These are phyloP conservation scores for Luperina testacea DNA, from an alignment of 2,888 invertebrate genomes.

Conservation along the genomic window DNA sequence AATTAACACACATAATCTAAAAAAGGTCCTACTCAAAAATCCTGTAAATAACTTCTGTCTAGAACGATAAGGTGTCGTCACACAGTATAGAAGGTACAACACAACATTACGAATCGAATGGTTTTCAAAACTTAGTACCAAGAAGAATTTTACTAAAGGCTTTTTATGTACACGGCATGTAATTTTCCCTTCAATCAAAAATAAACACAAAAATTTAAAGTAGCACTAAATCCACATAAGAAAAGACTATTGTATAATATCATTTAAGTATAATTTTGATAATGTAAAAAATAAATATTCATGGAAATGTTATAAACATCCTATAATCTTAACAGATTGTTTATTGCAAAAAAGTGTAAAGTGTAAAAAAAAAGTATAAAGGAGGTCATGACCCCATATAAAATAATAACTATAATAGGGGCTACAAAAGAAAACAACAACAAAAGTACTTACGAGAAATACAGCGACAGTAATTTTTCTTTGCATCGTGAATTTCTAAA, in stretches of 20 bases:
- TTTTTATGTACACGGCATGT: no score
- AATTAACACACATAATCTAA: neutral
- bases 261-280: neutral
- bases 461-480: conserved; percentile 48
- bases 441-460: conserved; percentile 57
- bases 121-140: no score
- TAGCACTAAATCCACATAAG: neutral
- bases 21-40: neutral
- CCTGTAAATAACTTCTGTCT: neutral
- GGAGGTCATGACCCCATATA: neutral
- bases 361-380: no score
- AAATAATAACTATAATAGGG: neutral
- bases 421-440: conserved; percentile 9
- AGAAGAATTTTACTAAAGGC: neutral
- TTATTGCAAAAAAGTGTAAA: neutral
- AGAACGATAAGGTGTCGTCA: neutral
- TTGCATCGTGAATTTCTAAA: conserved; percentile 59
- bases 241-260: neutral
- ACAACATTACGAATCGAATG: neutral
- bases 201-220: neutral
- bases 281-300: no score
- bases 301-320: neutral
- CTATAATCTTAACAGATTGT: neutral
- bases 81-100: neutral
- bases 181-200: no score